phyloP scores from a whole-genome alignment of 2,113 vertebrate species.

The Gymnogyps californianus region DNA sequence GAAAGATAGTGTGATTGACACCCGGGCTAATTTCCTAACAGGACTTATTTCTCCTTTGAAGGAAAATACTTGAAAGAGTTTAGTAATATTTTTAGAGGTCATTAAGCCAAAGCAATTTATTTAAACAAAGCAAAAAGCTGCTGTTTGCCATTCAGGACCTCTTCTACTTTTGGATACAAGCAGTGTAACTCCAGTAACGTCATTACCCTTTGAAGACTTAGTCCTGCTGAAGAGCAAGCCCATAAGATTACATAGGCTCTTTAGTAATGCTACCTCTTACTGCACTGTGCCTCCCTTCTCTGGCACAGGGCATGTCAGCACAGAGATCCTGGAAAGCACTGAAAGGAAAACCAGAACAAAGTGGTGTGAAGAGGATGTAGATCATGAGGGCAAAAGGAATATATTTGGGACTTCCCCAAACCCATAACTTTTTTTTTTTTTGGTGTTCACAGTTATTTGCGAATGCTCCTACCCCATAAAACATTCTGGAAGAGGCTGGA shows the following conservation, averaged over 20 bases:
- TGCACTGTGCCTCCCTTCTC: not conserved
- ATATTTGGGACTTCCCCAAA: not conserved
- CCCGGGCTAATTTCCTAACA: not conserved
- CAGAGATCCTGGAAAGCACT: not conserved
- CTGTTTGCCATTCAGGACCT: not conserved
- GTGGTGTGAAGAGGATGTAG: not conserved
- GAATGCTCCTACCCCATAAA: not conserved
- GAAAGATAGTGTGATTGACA: not conserved
- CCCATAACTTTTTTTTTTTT: not conserved
- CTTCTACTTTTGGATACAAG: not conserved
- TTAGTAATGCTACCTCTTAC: not conserved
- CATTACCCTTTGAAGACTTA: not conserved
- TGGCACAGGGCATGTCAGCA: not conserved
- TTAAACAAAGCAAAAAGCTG: not conserved
- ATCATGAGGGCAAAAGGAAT: not conserved
- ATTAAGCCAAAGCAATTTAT: not conserved
- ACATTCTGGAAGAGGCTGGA: not conserved
- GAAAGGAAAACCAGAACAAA: not conserved
- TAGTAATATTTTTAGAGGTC: not conserved
- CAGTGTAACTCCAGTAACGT: not conserved
- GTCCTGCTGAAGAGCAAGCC: not conserved
- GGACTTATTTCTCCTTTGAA: not conserved
- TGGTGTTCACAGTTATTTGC: not conserved
- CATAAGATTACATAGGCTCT: fast-evolving
- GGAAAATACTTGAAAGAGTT: not conserved